phyloP scores from a whole-genome alignment of 2,888 invertebrate genomes.

The Volucella zonaria region DNA sequence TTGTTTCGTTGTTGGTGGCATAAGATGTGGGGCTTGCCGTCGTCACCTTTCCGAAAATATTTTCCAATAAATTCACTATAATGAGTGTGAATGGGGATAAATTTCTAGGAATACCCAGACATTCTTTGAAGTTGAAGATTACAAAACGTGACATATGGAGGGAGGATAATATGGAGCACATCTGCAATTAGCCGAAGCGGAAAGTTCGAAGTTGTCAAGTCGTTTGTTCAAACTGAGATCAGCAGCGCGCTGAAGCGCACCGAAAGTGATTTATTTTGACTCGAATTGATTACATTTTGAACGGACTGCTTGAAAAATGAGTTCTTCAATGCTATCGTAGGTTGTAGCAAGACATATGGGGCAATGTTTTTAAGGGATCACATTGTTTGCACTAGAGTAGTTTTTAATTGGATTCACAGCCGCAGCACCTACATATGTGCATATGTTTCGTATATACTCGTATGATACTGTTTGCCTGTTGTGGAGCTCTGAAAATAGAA shows the following conservation, averaged over 20 bases:
- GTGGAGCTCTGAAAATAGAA: no score
- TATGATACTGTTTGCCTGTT: no score
- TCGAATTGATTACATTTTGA: conserved; percentile 5
- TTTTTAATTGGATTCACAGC: no score
- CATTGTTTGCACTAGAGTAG: no score
- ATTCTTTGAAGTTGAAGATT: conserved; percentile 12
- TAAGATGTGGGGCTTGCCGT: neutral
- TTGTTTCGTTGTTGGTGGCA: neutral
- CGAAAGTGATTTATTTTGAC: neutral
- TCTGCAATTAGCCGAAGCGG: conserved; percentile 13
- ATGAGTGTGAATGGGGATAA: neutral
- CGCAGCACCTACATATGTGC: no score
- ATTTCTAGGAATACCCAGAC: conserved; percentile 2
- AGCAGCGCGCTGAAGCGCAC: neutral
- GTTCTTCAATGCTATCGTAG: neutral
- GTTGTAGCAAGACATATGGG: neutral
- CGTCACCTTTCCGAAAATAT: conserved; percentile 10
- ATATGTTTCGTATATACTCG: no score
- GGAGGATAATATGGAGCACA: neutral
- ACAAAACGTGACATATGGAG: neutral
- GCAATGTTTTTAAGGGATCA: neutral
- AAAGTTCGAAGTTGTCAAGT: conserved; percentile 3
- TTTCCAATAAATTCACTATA: neutral
- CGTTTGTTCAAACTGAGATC: neutral
- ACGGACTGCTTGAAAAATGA: neutral